Evolutionary conservation across 2,113 vertebrate species (phyloP), one percentile per base, ranked within the genome.

Genomic region (Hippocampus mohnikei): DNA sequence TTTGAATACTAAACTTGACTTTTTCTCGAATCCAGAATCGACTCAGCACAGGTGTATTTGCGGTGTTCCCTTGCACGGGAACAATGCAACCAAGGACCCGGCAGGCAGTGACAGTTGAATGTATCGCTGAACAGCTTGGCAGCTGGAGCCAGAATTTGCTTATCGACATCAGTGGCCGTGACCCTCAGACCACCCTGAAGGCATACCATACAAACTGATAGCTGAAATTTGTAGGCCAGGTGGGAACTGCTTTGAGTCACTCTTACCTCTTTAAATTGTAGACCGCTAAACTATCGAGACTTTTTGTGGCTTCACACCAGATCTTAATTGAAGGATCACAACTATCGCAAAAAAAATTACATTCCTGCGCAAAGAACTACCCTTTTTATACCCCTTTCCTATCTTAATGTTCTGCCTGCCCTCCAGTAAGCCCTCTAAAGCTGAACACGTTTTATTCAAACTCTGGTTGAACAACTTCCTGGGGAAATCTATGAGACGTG

Each of bases 171-270:
- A 85, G 76, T 0, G 91, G 94, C 77, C 92, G 95, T 66, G 91
- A 97, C 78, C 94, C 8, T 65, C 25, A 20, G 93, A 95, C 75
- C 87, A 93, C 1, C 94, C 95, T 1, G 81, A 75, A 0, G 95
- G 95, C 21, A 92, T 95, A 68, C 91, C 88, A 0, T 96, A 95
- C 50, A 85, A 63, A 2, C 85, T 99, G 53, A 3, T 82, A 37
- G 94, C 92, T 0, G 94, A 98, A 73, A 92, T 94, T 71, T 96
- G 94, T 79, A 71, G 92, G 5, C 94, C 95, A 92, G 93, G 96
- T 98, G 89, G 75, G 86, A 68, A 21, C 52, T 33, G 27, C 18
- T 1, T 40, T 20, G 64, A 72, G 5, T 27, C 2, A 53, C 29
- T 73, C 8, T 5, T 69, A 29, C 53, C 6, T 27, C 25, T 50